Conservation (phyloP, 2,888 invertebrate genomes). For the Pristionchus mayeri region DNA sequence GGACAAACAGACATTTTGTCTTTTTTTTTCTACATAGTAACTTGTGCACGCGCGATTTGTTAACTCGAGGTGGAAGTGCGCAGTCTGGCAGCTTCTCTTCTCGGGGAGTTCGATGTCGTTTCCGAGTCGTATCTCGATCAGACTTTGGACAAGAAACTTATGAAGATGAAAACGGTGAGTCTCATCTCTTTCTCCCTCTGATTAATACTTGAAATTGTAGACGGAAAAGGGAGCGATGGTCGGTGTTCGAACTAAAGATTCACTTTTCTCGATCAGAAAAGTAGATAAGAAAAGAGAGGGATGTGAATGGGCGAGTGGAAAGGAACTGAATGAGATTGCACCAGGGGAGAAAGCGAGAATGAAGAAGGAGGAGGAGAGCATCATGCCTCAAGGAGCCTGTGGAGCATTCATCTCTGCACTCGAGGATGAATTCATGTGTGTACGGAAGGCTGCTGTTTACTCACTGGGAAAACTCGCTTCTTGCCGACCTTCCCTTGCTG, state of each 20-base stretch:
- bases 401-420: constrained; percentile 98
- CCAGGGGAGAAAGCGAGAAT: constrained; percentile 80
- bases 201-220: neutral
- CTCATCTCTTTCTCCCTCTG: constrained; percentile 33
- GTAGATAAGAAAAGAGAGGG: neutral
- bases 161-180: constrained; percentile 91
- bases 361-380: constrained; percentile 83
- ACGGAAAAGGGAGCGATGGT: constrained; percentile 28
- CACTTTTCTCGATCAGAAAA: constrained; percentile 34
- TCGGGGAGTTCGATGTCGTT: constrained; percentile 89
- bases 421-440: constrained; percentile 96
- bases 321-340: constrained; percentile 42
- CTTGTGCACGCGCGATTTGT: no score
- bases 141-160: constrained; percentile 96
- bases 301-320: constrained; percentile 44
- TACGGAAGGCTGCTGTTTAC: constrained; percentile 93
- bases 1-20: no score
- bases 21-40: no score
- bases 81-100: constrained; percentile 73
- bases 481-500: constrained; percentile 84
- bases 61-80: constrained; percentile 62
- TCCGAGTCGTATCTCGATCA: constrained; percentile 92
- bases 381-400: constrained; percentile 94
- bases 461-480: constrained; percentile 91
- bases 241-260: constrained; percentile 26